Conservation (phyloP, 2,113 vertebrate species). For the Alces alces region DNA sequence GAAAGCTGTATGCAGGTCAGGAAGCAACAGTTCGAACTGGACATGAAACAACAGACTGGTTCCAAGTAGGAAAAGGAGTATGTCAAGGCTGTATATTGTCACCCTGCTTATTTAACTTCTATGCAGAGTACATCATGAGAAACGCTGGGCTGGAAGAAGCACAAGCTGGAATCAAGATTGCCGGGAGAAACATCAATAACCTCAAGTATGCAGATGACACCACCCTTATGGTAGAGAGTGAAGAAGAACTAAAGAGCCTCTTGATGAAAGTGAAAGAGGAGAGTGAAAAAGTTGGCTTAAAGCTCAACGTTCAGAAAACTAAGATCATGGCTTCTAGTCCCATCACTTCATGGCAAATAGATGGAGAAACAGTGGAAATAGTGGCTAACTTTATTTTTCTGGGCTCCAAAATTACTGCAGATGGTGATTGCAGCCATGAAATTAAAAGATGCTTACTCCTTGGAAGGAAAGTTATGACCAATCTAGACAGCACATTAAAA, state of each 20-base stretch:
- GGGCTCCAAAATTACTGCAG: background rate
- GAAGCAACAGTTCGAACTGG: background rate
- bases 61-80: background rate
- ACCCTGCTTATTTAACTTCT: background rate
- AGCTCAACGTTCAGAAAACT: background rate
- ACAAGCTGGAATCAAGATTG: background rate
- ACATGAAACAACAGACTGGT: background rate
- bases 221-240: background rate
- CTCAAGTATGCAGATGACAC: background rate
- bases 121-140: background rate
- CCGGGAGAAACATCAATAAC: background rate
- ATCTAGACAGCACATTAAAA: background rate
- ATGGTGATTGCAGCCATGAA: background rate
- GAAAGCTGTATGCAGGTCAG: background rate
- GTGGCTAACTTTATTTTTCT: rapidly evolving
- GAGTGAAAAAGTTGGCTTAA: background rate
- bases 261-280: background rate
- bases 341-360: background rate
- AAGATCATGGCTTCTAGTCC: background rate
- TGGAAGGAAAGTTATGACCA: background rate
- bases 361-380: background rate
- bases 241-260: background rate
- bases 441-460: background rate
- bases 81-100: background rate
- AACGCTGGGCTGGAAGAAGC: background rate